A percentile compares a stretch with the other conserved stretches of the same genome.
These are phyloP conservation scores for Ophioderma brevispina DNA, from an alignment of 35 echinoderm and acorn worm species.

Conservation along the genomic window DNA sequence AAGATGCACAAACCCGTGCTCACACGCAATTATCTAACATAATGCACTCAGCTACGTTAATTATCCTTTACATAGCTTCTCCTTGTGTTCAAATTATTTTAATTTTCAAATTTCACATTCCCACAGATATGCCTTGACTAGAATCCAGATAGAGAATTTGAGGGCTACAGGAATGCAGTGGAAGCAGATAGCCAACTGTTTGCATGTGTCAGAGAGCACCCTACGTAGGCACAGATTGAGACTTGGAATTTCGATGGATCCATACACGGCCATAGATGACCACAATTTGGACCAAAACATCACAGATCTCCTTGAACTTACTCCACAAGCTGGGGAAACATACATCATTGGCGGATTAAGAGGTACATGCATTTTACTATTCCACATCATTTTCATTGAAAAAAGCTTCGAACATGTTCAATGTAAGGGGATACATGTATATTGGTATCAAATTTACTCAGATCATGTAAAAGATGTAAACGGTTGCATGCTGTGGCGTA, in stretches of 20 bases:
- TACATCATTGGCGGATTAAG: not conserved
- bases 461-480: no score
- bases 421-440: no score
- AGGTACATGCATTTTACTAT: no score
- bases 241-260: not conserved
- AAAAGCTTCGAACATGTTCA: no score
- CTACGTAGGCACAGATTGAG: not conserved
- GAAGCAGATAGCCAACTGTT: not conserved
- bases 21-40: no score
- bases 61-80: not conserved
- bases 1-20: no score
- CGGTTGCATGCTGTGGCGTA: no score
- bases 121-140: not conserved
- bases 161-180: not conserved
- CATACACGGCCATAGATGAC: not conserved
- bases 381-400: no score
- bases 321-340: not conserved
- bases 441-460: no score
- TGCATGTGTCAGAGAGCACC: not conserved
- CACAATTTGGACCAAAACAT: not conserved
- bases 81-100: not conserved
- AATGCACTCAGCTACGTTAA: no score
- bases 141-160: not conserved
- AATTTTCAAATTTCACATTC: not conserved
- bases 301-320: not conserved